A percentile compares a stretch with the other conserved stretches of the same genome.
Evolutionary conservation across 2,113 vertebrate genomes (phyloP).

Genomic region (Apteryx mantelli): DNA sequence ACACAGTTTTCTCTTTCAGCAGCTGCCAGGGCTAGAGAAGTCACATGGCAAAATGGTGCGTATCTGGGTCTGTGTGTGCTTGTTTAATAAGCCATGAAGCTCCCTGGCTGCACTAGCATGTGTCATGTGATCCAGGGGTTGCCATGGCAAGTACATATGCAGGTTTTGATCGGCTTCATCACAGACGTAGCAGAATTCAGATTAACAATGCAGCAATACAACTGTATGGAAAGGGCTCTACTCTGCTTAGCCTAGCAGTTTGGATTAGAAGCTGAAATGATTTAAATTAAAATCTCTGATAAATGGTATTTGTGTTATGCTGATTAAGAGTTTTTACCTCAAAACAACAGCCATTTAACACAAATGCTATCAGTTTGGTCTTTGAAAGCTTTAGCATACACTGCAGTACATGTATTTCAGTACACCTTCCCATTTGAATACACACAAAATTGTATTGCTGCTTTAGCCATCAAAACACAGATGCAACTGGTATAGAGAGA

Average conservation of each 20-base stretch:
- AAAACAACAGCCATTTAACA: neutral
- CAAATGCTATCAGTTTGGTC: neutral
- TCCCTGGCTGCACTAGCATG: conserved; percentile 1
- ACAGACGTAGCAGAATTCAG: neutral
- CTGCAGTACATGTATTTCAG: neutral
- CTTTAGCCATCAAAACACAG: neutral
- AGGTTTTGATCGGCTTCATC: neutral
- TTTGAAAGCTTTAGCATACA: neutral
- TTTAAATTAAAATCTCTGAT: neutral
- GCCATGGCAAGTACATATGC: conserved; percentile 64
- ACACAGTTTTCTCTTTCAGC: neutral
- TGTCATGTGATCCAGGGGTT: conserved; percentile 56
- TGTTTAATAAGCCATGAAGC: conserved; percentile 44
- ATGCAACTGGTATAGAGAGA: neutral
- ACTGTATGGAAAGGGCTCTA: neutral
- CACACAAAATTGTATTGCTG: neutral
- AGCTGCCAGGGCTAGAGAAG: neutral
- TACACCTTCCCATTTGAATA: neutral
- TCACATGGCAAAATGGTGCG: conserved; percentile 16
- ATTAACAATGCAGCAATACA: neutral
- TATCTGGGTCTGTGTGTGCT: neutral
- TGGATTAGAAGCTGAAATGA: neutral
- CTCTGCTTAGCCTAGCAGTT: neutral
- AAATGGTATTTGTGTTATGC: neutral
- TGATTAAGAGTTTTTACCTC: neutral